Base-by-base conservation (phyloP, 2,888 invertebrate genomes). In the Drosophila gaucha region DNA sequence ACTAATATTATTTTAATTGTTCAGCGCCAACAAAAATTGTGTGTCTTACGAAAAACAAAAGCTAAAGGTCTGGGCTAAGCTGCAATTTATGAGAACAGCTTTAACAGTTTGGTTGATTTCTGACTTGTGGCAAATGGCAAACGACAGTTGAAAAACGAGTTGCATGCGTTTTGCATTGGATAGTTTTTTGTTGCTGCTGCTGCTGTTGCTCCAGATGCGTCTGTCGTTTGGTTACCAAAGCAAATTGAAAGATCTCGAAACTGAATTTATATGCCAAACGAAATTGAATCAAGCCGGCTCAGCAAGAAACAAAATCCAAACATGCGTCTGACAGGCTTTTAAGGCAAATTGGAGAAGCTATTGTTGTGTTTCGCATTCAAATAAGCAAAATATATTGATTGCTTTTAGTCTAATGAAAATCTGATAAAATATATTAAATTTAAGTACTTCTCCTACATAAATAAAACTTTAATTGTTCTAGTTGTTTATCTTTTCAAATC, bases 1-100 rank as follows among this genome's bases (percentile, higher is more conserved):
- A 67, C 59, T 60, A 84, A 76, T 75, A 63, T 68, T 71, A 43
- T 76, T 80, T 80, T 83, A 75, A 85, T 85, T 83, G 71, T 54
- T 79, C 3, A 2, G n/a, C n/a, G n/a, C n/a, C n/a, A n/a, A n/a
- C n/a, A n/a, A n/a, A 44, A 44, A 39, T 16, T 36, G n/a, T 33
- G 24, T 39, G 8, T 14, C 22, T 22, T 1, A n/a, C 24, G n/a
- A 26, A 24, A 14, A 41, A 26, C 41, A 33, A 38, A 47, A 50
- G 26, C 16, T 41, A 31, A 22, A 18, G 36, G n/a, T 31, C 43
- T n/a, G 31, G 44, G 47, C 38, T 41, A 46, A 62, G 55, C 67
- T 60, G 38, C 39, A 67, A 78, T 71, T 78, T 67, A 78, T 76
- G 63, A 57, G 41, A 3, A 12, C 12, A 49, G 31, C 31, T 62